These are phyloP conservation scores for Lacerta agilis DNA, from an alignment of 2,797 vertebrate species.

Conservation along the genomic window DNA sequence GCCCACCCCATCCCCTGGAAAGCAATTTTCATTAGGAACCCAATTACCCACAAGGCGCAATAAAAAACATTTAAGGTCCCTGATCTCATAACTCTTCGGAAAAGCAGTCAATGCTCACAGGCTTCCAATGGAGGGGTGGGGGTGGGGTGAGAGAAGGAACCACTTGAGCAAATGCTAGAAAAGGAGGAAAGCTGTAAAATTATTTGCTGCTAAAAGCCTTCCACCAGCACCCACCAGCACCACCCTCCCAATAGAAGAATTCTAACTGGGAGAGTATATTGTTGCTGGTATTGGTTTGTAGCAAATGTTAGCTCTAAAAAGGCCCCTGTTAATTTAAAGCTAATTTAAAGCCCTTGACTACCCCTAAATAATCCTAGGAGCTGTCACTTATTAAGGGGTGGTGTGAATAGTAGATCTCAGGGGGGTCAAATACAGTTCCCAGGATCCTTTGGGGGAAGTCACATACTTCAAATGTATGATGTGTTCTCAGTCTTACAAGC, in stretches of 20 bases:
- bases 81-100: conserved; percentile 9
- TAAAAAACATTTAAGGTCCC: conserved; percentile 21
- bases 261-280: background rate
- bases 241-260: background rate
- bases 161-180: conserved; percentile 4
- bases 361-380: too few relatives aligned
- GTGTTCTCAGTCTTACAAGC: background rate
- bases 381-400: too few relatives aligned
- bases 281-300: too few relatives aligned
- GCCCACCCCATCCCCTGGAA: background rate
- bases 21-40: conserved; percentile 47
- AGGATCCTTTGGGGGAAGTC: too few relatives aligned
- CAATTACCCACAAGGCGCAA: conserved; percentile 30
- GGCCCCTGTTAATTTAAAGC: too few relatives aligned
- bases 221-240: too few relatives aligned
- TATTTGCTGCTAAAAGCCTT: background rate
- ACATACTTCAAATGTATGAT: background rate
- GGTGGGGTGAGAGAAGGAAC: background rate
- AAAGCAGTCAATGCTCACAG: conserved; percentile 9
- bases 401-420: too few relatives aligned
- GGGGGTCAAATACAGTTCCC: too few relatives aligned
- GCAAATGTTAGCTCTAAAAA: too few relatives aligned
- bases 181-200: background rate
- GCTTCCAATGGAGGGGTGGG: background rate
- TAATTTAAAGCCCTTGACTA: too few relatives aligned